Evolutionary conservation across 92 coral and sea anemone species (phyloP).

Genomic region (Heliopora coerulea): DNA sequence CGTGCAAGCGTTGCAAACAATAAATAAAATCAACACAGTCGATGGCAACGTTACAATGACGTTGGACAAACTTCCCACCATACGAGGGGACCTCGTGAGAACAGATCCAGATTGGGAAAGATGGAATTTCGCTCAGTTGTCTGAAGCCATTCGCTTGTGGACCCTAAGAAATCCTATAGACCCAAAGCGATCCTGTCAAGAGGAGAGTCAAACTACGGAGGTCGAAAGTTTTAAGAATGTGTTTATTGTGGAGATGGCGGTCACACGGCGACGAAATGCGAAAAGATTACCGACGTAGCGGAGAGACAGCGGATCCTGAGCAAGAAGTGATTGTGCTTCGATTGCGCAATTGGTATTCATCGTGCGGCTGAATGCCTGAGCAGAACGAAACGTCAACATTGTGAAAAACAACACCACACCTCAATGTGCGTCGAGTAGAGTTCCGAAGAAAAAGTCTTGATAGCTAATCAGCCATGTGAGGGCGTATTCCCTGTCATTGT

Average conservation of each 20-base stretch:
- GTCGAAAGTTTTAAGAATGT: not conserved
- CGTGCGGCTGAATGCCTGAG: not conserved
- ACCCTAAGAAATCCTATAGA: conserved; percentile 18
- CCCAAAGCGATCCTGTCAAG: not conserved
- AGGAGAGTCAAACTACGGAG: too few species aligned
- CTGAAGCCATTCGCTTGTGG: conserved; percentile 46
- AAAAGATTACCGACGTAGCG: not conserved
- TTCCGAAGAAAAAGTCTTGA: not conserved
- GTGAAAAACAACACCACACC: not conserved
- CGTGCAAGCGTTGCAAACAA: conserved; percentile 31
- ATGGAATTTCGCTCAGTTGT: conserved; percentile 36
- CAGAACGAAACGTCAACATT: not conserved
- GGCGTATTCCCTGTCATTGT: too few species aligned
- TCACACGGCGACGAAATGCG: not conserved
- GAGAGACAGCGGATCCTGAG: not conserved
- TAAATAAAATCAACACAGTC: conserved; percentile 34
- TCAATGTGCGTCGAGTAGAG: not conserved
- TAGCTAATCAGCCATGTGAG: too few species aligned
- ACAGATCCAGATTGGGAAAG: conserved; percentile 35
- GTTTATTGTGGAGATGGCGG: not conserved
- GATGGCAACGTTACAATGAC: conserved; percentile 46
- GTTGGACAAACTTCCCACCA: conserved; percentile 44
- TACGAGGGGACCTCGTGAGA: conserved; percentile 44
- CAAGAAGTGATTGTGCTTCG: not conserved
- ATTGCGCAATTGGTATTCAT: conserved; percentile 4